Evolutionary conservation across 1,140 invertebrate species (phyloP), one percentile per base, ranked within the genome.

Genomic region (Rhagoletis pomonella): DNA sequence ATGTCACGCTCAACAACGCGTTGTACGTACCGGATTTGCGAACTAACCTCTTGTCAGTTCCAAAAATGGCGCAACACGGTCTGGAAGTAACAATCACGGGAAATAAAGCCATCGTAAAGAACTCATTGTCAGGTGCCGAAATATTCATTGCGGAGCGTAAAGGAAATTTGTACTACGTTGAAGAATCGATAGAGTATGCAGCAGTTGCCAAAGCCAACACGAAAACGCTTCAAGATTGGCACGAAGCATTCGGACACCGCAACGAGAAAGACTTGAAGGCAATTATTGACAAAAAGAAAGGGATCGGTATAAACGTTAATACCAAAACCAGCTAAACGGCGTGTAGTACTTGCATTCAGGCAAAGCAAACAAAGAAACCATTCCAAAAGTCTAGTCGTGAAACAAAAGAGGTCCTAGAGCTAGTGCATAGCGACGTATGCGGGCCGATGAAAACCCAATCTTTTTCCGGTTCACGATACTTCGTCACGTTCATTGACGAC

Each of bases 391-490:
- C 86, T 4, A 39, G 77, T 29, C 69, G 44, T 12, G 29, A 67
- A 12, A n/a, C 47, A 19, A 62, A 44, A 3, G 87, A 89, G 12
- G 42, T 77, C 50, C 87, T 89, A 44, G 89, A 91, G 69, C 42
- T 90, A 47, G 87, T 55, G 10, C 39, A 29, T 29, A 29, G 29
- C 29, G 29, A 29, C 29, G 29, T 29, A 29, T 29, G 29, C 29
- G 29, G 29, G 29, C 29, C 29, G 29, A 29, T 29, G 29, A 29
- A 29, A 29, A 29, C 29, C 29, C 29, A 42, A 81, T 91, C 90
- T 19, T 17, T 89, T 86, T 89, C 88, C 42, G 90, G 87, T n/a
- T 73, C 88, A 42, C 86, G 87, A 42, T 92, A 93, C 87, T 92
- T 93, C 87, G 88, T 91, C 14, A 90, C 90, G 29, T 89, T 90